These are phyloP conservation scores for Batillaria attramentaria DNA, from an alignment of 1,140 invertebrate genomes.

Conservation along the genomic window DNA sequence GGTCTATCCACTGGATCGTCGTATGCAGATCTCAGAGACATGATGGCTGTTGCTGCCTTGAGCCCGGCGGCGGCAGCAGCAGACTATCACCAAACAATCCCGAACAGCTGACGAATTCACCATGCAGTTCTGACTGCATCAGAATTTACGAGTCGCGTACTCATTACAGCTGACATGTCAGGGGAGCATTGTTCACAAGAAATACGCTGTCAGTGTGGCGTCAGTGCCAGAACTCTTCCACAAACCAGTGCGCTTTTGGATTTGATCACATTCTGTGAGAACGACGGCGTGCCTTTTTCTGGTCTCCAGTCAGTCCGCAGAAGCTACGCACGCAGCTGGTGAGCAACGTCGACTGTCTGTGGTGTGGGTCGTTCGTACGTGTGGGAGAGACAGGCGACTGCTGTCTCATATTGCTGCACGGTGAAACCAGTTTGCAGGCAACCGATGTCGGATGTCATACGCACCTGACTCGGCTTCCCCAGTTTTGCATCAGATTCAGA, in stretches of 20 bases:
- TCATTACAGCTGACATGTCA: background rate
- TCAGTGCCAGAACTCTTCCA: no score
- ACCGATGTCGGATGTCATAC: no score
- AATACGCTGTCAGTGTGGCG: background rate
- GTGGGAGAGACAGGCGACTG: background rate
- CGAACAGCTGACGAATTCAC: background rate
- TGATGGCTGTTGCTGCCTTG: background rate
- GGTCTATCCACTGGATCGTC: conserved; percentile 43
- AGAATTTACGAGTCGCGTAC: background rate
- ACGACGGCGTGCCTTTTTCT: no score
- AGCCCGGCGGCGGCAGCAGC: background rate
- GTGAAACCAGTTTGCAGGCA: background rate
- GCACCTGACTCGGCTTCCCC: conserved; percentile 9
- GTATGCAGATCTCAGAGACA: conserved; percentile 13
- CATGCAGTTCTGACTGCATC: background rate
- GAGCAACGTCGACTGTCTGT: no score
- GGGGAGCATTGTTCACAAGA: background rate
- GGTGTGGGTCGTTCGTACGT: no score
- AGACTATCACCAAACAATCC: background rate
- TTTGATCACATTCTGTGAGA: no score
- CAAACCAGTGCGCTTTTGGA: no score
- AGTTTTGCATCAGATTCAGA: background rate
- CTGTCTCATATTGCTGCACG: background rate
- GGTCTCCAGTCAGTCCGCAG: no score
- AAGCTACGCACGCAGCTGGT: background rate